Percentiles rank a stretch among this genome's conserved stretches.
These are phyloP conservation scores for Abscondita cerata DNA, from an alignment of 2,888 invertebrate genomes.

Conservation along the genomic window DNA sequence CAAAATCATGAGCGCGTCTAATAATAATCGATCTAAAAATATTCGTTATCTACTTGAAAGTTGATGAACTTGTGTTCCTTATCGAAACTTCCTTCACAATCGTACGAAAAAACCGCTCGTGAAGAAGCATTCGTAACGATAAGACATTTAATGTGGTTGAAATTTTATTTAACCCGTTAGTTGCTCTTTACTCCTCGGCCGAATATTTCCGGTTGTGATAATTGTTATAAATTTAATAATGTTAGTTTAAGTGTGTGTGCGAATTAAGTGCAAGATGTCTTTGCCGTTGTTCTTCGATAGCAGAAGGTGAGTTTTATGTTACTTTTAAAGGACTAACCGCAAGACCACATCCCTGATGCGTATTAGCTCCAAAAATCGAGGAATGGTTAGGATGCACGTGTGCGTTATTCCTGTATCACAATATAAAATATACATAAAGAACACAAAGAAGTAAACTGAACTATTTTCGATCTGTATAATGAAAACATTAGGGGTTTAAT, in stretches of 20 bases:
- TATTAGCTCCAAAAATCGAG: background rate
- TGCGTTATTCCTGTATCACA: slow-evolving; percentile 2
- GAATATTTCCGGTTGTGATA: background rate
- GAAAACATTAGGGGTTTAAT: slow-evolving; percentile 11
- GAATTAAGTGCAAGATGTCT: slow-evolving; percentile 3
- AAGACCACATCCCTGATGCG: slow-evolving; percentile 16
- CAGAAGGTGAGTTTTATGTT: slow-evolving; percentile 12
- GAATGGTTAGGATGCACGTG: slow-evolving; percentile 15
- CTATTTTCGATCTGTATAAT: background rate
- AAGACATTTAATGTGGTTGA: slow-evolving; percentile 3
- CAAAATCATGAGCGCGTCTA: too few species aligned
- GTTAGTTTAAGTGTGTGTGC: too few species aligned
- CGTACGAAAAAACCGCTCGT: background rate
- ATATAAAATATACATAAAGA: background rate
- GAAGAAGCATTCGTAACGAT: background rate
- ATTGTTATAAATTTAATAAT: background rate
- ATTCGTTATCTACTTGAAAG: too few species aligned
- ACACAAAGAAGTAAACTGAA: slow-evolving; percentile 16
- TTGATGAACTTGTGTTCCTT: too few species aligned
- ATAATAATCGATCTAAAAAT: too few species aligned
- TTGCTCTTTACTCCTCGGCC: slow-evolving; percentile 15
- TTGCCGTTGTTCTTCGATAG: slow-evolving; percentile 14
- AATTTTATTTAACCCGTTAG: background rate
- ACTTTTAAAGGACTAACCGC: slow-evolving; percentile 1
- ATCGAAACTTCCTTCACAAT: too few species aligned